A percentile compares a stretch with the other conserved stretches of the same genome.
phyloP scores from a whole-genome alignment of 2,113 vertebrate species.

The Plecotus auritus region DNA sequence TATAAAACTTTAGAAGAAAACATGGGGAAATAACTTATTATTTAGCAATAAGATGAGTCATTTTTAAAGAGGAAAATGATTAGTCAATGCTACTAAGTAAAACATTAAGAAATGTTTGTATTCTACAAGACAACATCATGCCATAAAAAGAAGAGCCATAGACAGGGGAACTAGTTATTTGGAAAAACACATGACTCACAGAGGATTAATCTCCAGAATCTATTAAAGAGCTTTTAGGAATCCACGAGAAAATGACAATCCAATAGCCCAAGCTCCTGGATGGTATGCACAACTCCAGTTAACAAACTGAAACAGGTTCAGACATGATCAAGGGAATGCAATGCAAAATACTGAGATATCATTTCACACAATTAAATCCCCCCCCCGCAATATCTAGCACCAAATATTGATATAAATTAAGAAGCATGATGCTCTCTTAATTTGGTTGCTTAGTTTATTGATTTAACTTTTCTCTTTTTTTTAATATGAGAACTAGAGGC shows the following conservation, averaged over 20 bases:
- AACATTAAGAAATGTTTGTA: background rate
- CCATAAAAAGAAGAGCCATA: background rate
- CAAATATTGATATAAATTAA: background rate
- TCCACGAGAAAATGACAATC: background rate
- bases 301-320: background rate
- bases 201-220: background rate
- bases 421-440: background rate
- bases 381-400: background rate
- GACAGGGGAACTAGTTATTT: background rate
- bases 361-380: background rate
- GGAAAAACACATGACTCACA: background rate
- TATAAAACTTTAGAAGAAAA: background rate
- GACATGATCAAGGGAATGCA: background rate
- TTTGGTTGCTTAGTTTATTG: background rate
- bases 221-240: background rate
- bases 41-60: background rate
- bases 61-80: background rate
- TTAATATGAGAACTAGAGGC: background rate
- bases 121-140: background rate
- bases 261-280: background rate
- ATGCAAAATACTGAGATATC: background rate
- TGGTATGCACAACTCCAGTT: background rate
- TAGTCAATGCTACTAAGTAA: background rate
- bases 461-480: background rate
- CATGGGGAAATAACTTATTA: background rate